Base-by-base conservation (phyloP, 35 echinoderm and acorn worm genomes). In the Anneissia japonica region DNA sequence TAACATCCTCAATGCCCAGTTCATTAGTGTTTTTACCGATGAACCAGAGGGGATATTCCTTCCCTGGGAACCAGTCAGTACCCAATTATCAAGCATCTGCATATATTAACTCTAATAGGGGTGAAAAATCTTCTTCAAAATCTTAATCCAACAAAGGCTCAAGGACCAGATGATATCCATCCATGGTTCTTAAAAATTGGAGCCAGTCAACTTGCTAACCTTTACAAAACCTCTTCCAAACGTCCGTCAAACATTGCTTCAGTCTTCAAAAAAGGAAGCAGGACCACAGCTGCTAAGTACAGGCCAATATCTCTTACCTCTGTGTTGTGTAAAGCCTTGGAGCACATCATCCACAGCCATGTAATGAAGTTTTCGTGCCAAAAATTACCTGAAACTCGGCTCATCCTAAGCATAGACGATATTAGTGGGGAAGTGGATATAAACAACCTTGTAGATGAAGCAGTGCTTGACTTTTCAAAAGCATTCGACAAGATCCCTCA, bases 271-370 rank as follows among this genome's bases (percentile, higher is more conserved):
- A 83, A 90, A 23, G 82, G 81, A 4, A 73, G 31, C 32, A 3
- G 81, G 0, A 84, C 46, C 16, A 46, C 38, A 77, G 64, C 81
- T 46, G 82, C 51, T 0, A 90, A 90, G 14, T 88, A 88, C 35
- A 37, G 89, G 1, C 82, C 89, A 36, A 83, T 90, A 0, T 90
- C 83, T 2, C 82, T 90, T 3, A 90, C 83, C 32, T 79, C 32
- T 26, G 75, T 90, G 0, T 37, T 84, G 23, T 90, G 82, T 32
- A 91, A 91, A 77, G 36, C 74, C 5, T 46, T 80, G 41, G 89
- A 91, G 72, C 77, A 91, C 55, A 85, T 91, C 45, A 51, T 90
- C 4, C 88, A 84, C 39, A 79, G 74, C 28, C 82, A 85, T 79
- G 76, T 91, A 0, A 91, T 91, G 83, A 80, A 86, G 33, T 90